Base-by-base conservation (phyloP, 2,888 invertebrate genomes). In the Melieria picta region DNA sequence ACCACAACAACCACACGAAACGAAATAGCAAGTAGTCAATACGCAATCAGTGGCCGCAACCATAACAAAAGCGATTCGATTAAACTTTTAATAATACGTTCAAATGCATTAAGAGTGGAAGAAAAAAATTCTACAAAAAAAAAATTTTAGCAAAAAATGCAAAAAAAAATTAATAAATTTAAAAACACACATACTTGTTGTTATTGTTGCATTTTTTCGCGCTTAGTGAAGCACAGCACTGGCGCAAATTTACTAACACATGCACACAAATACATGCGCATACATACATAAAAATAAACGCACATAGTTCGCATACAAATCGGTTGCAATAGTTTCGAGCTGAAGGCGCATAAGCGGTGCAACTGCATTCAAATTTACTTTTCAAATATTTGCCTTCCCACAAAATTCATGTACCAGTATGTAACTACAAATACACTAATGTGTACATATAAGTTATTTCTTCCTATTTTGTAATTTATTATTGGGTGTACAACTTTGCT, bases 41-140 rank as follows among this genome's bases (percentile, higher is more conserved):
- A 30, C 30, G 30, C 3, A 30, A 30, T 30, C 60, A 57, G 65
- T 52, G 13, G 48, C 58, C 50, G 16, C 69, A 72, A 67, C 66
- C 72, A 71, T 69, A 74, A 71, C 71, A 75, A 75, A 74, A 74
- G 72, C 75, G 72, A 69, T 74, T 74, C 75, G 74, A 77, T 77
- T 77, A 76, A 77, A 75, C 75, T 77, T 45, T 75, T 77, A 75
- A 77, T 75, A 75, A 77, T 73, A 77, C 71, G 75, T 74, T 75
- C 67, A 77, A 74, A 74, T 73, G 45, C 57, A 57, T 57, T 57
- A 13, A 30, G 58, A 56, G n/a, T 7, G 45, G n/a, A 67, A 67
- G 11, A 68, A 46, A 30, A 30, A 30, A 30, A 30, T 30, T 30
- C 30, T 30, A 30, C 30, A 30, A 30, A 30, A 30, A n/a, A 16